Conservation (phyloP, 2,797 vertebrate genomes). For the Tolypeutes matacus region DNA sequence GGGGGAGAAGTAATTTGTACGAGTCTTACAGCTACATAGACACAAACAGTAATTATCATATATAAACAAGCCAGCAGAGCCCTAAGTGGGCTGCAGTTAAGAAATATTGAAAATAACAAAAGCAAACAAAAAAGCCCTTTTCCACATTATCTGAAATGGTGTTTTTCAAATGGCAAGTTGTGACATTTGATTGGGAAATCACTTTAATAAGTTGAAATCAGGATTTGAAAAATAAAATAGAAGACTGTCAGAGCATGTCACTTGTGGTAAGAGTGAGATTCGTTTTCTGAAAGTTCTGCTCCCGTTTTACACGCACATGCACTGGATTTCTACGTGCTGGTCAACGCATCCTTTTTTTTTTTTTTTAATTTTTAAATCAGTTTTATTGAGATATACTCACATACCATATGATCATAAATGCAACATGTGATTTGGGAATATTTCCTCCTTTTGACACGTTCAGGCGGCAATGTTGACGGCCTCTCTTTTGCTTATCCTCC, state of each 20-base stretch:
- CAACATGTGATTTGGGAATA: not conserved
- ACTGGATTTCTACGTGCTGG: not conserved
- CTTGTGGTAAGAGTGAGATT: not conserved
- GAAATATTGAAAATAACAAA: no score
- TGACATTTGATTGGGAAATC: not conserved
- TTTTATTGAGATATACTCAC: no score
- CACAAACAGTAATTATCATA: no score
- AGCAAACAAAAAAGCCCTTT: no score
- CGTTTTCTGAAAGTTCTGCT: not conserved
- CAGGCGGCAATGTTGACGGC: not conserved
- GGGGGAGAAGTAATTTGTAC: no score
- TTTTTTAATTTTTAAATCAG: no score
- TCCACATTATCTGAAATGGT: no score
- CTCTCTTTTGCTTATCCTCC: conserved; percentile 38
- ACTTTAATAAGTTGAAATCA: not conserved
- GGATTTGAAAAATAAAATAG: no score
- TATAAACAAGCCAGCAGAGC: no score
- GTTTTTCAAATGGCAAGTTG: not conserved
- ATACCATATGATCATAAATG: conserved; percentile 7
- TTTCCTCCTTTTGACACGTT: conserved; percentile 27
- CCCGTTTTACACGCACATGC: not conserved
- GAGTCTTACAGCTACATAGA: no score
- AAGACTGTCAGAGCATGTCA: not conserved
- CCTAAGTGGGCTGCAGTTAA: no score
- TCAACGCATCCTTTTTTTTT: no score